Base-by-base conservation (phyloP, 2,113 vertebrate genomes). In the Probosciger aterrimus region DNA sequence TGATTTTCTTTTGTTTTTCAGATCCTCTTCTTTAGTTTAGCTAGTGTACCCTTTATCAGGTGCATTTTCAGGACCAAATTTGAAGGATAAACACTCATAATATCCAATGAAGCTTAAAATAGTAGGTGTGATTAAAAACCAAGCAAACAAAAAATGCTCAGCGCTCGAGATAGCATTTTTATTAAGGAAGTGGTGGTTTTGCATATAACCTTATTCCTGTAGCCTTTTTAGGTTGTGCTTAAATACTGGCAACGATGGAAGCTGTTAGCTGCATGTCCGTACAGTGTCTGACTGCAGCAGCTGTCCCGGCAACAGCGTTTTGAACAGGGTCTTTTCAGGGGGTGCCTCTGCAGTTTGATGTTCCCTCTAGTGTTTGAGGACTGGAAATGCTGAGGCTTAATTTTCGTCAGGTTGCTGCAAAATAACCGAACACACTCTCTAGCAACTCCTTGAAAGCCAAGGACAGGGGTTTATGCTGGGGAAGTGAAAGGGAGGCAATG, bases 331-430 rank as follows among this genome's bases (percentile, higher is more conserved):
- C 90, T 88, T 64, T 41, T 82, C 88, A 52, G 65, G 88, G 92
- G 77, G 55, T 74, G 64, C 77, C 80, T 82, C 44, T 50, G 77
- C 86, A 92, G 88, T 91, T 94, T 88, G 83, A 79, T 96, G 94
- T 93, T 94, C 93, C 86, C 91, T 94, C 93, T 94, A 94, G 91
- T 90, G 93, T 94, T 25, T 92, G 91, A 94, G 79, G 62, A 11
- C 68, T 88, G 93, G 86, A 95, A 95, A 92, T 93, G 80, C 82
- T 73, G 82, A 93, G 60, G 64, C 55, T 81, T 81, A 1, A 37
- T 85, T 28, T 69, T 80, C 4, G 1, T 35, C 41, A 27, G 24
- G 20, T 68, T 0, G 0, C 77, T 79, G 70, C 44, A 82, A 47
- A 93, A 90, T 81, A 62, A 57, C 64, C 49, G 53, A 11, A 65